These are phyloP conservation scores for Dicrostonyx torquatus DNA, from an alignment of 2,797 vertebrate genomes.

Conservation along the genomic window DNA sequence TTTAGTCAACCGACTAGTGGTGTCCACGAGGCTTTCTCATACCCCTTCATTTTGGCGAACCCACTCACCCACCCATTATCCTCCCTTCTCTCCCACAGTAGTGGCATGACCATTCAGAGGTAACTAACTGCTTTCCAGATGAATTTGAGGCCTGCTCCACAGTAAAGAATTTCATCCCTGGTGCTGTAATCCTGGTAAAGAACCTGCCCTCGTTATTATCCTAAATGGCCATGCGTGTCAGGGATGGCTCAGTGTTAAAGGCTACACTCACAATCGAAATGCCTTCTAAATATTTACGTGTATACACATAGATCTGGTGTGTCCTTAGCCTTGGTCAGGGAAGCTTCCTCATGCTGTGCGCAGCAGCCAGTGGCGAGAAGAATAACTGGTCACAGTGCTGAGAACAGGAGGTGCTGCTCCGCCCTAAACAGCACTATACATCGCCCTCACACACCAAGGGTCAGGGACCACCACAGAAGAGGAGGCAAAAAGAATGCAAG, in stretches of 20 bases:
- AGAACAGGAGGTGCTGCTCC: no score
- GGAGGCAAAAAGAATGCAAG: not conserved
- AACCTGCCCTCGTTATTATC: not conserved
- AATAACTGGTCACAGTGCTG: not conserved
- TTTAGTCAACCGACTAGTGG: not conserved
- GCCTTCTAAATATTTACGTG: not conserved
- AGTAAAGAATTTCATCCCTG: not conserved
- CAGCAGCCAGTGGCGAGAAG: not conserved
- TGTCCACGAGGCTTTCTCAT: not conserved
- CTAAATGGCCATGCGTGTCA: not conserved
- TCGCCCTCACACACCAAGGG: not conserved
- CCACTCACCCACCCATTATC: not conserved
- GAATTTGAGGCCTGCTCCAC: not conserved
- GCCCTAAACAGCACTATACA: not conserved
- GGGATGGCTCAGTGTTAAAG: no score
- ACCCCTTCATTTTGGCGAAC: not conserved
- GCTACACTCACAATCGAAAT: not conserved
- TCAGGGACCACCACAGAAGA: not conserved
- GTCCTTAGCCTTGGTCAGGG: not conserved
- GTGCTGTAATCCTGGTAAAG: not conserved
- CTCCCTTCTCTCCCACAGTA: slow-evolving; percentile 21
- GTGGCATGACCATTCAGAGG: not conserved
- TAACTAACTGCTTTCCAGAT: not conserved
- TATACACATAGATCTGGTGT: not conserved
- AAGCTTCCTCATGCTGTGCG: not conserved